A percentile compares a stretch with the other conserved stretches of the same genome.
Evolutionary conservation across 2,888 invertebrate species (phyloP).

Genomic region (Homarus gammarus): DNA sequence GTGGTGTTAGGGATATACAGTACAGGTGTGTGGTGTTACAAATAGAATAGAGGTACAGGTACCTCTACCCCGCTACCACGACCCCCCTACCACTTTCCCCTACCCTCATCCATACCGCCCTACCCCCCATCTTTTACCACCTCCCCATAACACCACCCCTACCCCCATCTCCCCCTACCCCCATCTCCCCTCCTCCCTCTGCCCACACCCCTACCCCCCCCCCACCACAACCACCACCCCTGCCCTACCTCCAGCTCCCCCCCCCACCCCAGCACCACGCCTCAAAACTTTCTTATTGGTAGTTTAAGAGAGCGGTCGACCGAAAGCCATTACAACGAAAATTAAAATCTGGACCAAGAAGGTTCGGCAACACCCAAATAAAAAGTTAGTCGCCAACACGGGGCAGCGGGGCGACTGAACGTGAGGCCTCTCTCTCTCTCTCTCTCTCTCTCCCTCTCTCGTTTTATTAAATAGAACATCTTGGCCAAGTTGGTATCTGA

Average conservation of each 20-base stretch:
- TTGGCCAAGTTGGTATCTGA: too few species aligned
- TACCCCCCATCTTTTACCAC: neutral
- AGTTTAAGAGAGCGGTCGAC: slow-evolving; percentile 12
- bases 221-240: slow-evolving; percentile 8
- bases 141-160: neutral
- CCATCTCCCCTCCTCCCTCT: neutral
- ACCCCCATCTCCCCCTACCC: neutral
- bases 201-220: neutral
- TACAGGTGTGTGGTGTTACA: too few species aligned
- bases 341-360: slow-evolving; percentile 19
- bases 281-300: slow-evolving; percentile 12
- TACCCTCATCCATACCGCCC: neutral
- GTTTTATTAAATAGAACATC: too few species aligned
- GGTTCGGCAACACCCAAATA: neutral
- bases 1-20: too few species aligned
- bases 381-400: slow-evolving; percentile 1
- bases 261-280: neutral
- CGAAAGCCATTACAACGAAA: slow-evolving; percentile 42
- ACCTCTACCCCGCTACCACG: neutral
- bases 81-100: neutral
- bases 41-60: too few species aligned
- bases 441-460: slow-evolving; percentile 33
- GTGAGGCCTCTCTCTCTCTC: neutral
- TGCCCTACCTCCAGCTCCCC: neutral
- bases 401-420: neutral